These are phyloP conservation scores for Bemisia tabaci DNA, from an alignment of 1,140 invertebrate genomes.

Conservation along the genomic window DNA sequence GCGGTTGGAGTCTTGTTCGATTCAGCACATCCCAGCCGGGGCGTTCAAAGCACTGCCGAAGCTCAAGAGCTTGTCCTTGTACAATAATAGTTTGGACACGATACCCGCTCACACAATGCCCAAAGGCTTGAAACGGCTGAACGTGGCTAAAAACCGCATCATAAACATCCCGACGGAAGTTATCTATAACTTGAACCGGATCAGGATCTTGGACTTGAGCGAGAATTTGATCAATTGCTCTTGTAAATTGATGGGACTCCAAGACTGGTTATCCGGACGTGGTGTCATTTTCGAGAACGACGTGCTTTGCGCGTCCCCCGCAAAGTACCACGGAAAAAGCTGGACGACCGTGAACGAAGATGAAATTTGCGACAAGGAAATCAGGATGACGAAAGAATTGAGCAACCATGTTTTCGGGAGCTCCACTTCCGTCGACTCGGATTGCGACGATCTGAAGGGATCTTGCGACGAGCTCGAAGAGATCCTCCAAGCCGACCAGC, in stretches of 20 bases:
- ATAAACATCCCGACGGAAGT: conserved; percentile 19
- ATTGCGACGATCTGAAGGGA: not conserved
- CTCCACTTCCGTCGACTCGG: not conserved
- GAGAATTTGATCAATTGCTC: conserved; percentile 23
- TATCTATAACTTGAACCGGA: conserved; percentile 13
- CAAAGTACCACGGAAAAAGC: conserved; percentile 14
- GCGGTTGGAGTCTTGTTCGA: conserved; percentile 18
- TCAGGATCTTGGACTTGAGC: conserved; percentile 19
- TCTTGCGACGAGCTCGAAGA: not conserved
- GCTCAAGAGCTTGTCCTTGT: conserved; percentile 17
- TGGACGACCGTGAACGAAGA: conserved; percentile 20
- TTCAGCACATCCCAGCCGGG: conserved; percentile 14
- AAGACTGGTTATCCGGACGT: conserved; percentile 21
- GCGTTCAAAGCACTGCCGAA: conserved; percentile 16
- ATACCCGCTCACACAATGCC: conserved; percentile 19
- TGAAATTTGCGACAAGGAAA: conserved; percentile 18
- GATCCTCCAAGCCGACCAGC: not conserved
- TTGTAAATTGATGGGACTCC: conserved; percentile 20
- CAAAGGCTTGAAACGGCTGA: conserved; percentile 17
- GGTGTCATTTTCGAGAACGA: conserved; percentile 19
- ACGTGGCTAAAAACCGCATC: conserved; percentile 20
- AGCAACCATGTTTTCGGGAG: not conserved
- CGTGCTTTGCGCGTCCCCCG: conserved; percentile 18
- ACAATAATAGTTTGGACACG: conserved; percentile 18
- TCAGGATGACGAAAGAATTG: not conserved